Conservation (phyloP, 2,113 vertebrate species). For the Suncus etruscus region DNA sequence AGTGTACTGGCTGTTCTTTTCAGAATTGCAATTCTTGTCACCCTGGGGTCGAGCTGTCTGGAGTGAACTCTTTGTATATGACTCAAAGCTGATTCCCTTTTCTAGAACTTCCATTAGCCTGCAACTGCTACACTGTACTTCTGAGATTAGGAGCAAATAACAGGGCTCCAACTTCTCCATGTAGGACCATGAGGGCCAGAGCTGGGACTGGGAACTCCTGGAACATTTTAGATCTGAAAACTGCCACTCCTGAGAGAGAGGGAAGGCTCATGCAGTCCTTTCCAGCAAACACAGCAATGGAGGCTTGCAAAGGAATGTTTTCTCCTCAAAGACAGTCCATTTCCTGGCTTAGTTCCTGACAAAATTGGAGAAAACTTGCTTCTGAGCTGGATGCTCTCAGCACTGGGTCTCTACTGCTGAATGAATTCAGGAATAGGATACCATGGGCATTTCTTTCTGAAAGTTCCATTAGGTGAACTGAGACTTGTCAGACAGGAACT, state of each 20-base stretch:
- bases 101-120: neutral
- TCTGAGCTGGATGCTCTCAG: conserved; percentile 52
- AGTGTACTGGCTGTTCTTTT: neutral
- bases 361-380: conserved; percentile 70
- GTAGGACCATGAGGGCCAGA: neutral
- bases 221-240: conserved; percentile 52
- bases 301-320: conserved; percentile 44
- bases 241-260: conserved; percentile 44
- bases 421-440: neutral
- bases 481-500: neutral
- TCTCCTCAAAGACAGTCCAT: conserved; percentile 52
- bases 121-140: neutral
- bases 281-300: neutral
- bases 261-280: neutral
- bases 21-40: neutral
- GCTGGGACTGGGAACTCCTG: neutral
- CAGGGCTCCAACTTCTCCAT: neutral
- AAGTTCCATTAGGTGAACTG: neutral
- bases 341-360: conserved; percentile 53
- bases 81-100: neutral
- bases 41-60: no score
- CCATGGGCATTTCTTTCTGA: neutral
- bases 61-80: neutral
- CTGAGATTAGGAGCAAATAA: neutral
- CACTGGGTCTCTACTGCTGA: neutral